Evolutionary conservation across 2,113 vertebrate genomes (phyloP), one percentile per base, ranked within the genome.

Genomic region (Pleuronectes platessa): DNA sequence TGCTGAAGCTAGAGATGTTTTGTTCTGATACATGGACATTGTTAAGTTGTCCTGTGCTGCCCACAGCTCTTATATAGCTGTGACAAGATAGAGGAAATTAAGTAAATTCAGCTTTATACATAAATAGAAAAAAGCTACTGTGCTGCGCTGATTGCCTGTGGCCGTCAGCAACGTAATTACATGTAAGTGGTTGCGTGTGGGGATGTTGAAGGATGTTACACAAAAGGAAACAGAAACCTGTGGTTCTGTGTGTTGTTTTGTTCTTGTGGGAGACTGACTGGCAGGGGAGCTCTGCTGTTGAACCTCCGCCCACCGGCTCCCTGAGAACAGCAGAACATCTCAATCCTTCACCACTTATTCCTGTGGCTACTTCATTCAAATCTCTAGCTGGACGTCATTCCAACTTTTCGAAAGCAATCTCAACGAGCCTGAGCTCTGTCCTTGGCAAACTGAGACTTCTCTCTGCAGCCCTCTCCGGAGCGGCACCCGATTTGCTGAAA

Each of bases 221-320:
- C 20, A n/a, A 54, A 54, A 20, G 18, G 20, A 21, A 54, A 54
- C 18, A 20, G 20, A 20, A 9, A 8, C 51, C 51, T 54, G 47
- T 51, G 18, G 14, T 9, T 17, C 47, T 51, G 47, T 15, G 47
- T 18, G 4, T 51, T 51, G 47, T 51, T 12, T 42, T 42, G 6
- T 49, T 49, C 20, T 18, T 51, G 47, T 27, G 47, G 40, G 10
- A 12, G 40, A 42, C 40, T 51, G 47, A 51, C 4, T 21, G 53
- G 53, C 53, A 21, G 20, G 21, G 21, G n/a, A 21, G 53, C 53
- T 51, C n/a, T 12, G 12, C 23, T 45, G 23, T 27, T 67, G 61
- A 77, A 14, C 45, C 58, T 55, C 40, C 1, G 5, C 55, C 78
- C 60, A 63, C 37, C 70, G 23, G n/a, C 58, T 60, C 15, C 35